phyloP scores from a whole-genome alignment of 2,113 vertebrate species.

The Galbula dea region DNA sequence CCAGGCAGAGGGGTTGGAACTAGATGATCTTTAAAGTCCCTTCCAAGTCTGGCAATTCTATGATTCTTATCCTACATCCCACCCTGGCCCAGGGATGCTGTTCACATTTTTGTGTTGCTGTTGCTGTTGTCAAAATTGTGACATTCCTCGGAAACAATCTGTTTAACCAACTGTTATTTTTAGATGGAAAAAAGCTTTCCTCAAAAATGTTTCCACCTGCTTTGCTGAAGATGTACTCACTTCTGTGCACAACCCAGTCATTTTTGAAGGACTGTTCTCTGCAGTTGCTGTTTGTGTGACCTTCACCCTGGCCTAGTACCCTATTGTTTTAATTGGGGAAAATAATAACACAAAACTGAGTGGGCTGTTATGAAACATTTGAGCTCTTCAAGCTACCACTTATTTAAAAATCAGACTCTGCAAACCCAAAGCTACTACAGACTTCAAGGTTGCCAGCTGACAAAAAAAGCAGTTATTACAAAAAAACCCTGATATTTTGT shows the following conservation, averaged over 20 bases:
- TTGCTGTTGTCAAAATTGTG: background rate
- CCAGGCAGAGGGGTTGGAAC: no score
- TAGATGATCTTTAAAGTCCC: no score
- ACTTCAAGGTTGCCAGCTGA: background rate
- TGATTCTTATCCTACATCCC: rapidly evolving
- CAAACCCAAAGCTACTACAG: background rate
- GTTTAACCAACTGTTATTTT: background rate
- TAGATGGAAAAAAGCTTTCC: background rate
- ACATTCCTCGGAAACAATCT: background rate
- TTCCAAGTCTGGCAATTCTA: no score
- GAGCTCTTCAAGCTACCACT: background rate
- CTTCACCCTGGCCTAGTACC: background rate
- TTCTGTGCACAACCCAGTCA: background rate
- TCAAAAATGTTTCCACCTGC: background rate
- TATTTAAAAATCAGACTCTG: background rate
- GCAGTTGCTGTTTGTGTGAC: background rate
- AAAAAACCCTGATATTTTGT: background rate
- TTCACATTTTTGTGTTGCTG: background rate
- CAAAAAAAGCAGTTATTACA: background rate
- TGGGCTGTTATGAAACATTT: background rate
- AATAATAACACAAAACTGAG: background rate
- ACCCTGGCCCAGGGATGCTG: rapidly evolving
- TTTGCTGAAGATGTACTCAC: rapidly evolving
- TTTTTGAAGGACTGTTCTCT: background rate
- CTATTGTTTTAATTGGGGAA: background rate